Conservation (phyloP, 2,113 vertebrate species). For the Pao palembangensis region DNA sequence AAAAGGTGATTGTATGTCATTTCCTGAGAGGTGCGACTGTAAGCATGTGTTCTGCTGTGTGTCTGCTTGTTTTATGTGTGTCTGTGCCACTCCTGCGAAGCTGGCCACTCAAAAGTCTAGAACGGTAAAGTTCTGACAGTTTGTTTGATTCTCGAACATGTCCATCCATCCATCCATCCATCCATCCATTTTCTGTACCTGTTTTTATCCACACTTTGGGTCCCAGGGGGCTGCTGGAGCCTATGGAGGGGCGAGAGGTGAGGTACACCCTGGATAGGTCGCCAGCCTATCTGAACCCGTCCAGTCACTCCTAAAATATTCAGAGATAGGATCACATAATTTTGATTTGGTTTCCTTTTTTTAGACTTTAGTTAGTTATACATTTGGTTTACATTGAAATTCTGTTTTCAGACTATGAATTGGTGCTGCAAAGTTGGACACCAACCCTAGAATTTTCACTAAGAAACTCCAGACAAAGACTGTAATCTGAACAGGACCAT, state of each 20-base stretch:
- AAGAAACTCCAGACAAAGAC: neutral
- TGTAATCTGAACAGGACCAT: neutral
- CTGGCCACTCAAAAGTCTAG: neutral
- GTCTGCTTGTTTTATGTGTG: slow-evolving; percentile 14
- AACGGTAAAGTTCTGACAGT: neutral
- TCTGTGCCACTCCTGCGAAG: slow-evolving; percentile 1
- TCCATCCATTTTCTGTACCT: too few relatives aligned
- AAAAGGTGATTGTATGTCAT: slow-evolving; percentile 36
- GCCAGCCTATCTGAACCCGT: too few relatives aligned
- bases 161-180: too few relatives aligned
- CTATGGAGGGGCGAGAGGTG: too few relatives aligned
- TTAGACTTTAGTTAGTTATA: too few relatives aligned
- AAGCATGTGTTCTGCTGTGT: slow-evolving; percentile 17
- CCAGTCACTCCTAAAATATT: neutral
- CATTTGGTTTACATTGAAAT: neutral
- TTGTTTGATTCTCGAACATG: neutral
- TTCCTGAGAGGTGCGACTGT: slow-evolving; percentile 36
- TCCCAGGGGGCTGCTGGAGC: too few relatives aligned
- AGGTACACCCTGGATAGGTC: too few relatives aligned
- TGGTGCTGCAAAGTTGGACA: neutral
- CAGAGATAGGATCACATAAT: neutral
- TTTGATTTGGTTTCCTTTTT: neutral
- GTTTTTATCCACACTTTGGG: too few relatives aligned
- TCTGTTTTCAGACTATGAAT: neutral
- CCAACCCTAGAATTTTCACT: neutral